Evolutionary conservation across 2,888 invertebrate genomes (phyloP), one percentile per base, ranked within the genome.

Genomic region (Orthonychiurus folsomi): DNA sequence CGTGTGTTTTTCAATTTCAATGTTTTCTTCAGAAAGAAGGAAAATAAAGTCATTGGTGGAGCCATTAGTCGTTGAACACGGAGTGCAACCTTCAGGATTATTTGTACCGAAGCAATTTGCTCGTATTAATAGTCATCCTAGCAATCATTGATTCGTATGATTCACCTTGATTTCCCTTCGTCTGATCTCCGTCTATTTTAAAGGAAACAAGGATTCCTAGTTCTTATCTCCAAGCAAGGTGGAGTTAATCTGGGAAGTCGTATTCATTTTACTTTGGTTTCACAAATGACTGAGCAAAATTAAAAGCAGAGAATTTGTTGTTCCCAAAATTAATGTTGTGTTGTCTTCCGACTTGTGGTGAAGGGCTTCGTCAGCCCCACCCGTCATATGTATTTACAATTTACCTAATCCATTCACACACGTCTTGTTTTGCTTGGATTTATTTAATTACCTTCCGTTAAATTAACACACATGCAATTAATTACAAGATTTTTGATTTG

Each of bases 281-380:
- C n/a, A n/a, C 26, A 57, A 57, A 28, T 26, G 20, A 26, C 20
- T 2, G 28, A 28, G 28, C 57, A 21, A 28, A 52, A 12, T 57
- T 27, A 57, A 20, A 23, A 5, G 27, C n/a, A 23, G 24, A 23
- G 12, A 52, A 52, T 3, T 52, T 23, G 12, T 57, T 27, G 5
- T 28, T 12, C 9, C 12, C 12, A 25, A 12, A 57, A 28, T 26
- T 57, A 57, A 28, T 57, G 20, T 27, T 57, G 26, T 28, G 57
- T 26, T 28, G 26, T 57, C 28, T 57, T 28, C 12, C 57, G 28
- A n/a, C 20, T n/a, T 28, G 57, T 57, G 57, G 18, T 37, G 20
- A 27, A 27, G 28, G 26, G 27, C 25, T 57, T 28, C 26, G 23
- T 27, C 20, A 25, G 27, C 28, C 9, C 37, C n/a, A n/a, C n/a